Conservation (phyloP, 2,797 vertebrate species). For the Platyrinchus mystaceus region DNA sequence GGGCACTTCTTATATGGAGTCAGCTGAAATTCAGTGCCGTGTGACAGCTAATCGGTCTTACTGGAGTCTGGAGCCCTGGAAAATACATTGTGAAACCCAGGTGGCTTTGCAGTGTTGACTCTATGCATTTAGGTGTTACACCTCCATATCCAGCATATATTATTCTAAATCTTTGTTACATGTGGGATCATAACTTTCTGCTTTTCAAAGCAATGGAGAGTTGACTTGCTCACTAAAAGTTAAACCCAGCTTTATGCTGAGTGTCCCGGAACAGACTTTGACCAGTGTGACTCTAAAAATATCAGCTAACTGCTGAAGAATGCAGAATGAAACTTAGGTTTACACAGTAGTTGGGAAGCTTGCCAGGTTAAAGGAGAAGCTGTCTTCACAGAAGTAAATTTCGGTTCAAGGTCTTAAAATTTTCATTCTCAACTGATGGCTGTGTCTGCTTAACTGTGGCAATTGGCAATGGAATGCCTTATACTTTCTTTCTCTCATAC, state of each 20-base stretch:
- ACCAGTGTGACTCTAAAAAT: slow-evolving; percentile 41
- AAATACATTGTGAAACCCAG: not conserved
- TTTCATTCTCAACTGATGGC: not conserved
- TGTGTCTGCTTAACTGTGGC: not conserved
- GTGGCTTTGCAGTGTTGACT: not conserved
- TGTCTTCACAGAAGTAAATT: slow-evolving; percentile 15
- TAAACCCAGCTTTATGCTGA: not conserved
- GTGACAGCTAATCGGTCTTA: not conserved
- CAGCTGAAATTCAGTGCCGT: accelerated
- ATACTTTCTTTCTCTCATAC: not conserved
- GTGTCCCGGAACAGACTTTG: slow-evolving; percentile 7
- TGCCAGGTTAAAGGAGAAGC: slow-evolving; percentile 15
- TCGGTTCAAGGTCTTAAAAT: slow-evolving; percentile 17
- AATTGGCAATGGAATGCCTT: not conserved
- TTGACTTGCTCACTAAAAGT: not conserved
- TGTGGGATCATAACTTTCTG: not conserved
- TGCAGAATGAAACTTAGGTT: slow-evolving; percentile 41
- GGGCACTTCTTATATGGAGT: accelerated
- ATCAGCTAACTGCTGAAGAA: slow-evolving; percentile 49
- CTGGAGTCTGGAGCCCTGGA: not conserved
- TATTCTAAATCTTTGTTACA: not conserved
- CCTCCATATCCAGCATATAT: not conserved
- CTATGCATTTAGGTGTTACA: not conserved
- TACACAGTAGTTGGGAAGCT: slow-evolving; percentile 25
- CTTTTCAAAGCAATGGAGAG: not conserved